Evolutionary conservation across 2,888 invertebrate species (phyloP).

Genomic region (Lathronympha strigana): DNA sequence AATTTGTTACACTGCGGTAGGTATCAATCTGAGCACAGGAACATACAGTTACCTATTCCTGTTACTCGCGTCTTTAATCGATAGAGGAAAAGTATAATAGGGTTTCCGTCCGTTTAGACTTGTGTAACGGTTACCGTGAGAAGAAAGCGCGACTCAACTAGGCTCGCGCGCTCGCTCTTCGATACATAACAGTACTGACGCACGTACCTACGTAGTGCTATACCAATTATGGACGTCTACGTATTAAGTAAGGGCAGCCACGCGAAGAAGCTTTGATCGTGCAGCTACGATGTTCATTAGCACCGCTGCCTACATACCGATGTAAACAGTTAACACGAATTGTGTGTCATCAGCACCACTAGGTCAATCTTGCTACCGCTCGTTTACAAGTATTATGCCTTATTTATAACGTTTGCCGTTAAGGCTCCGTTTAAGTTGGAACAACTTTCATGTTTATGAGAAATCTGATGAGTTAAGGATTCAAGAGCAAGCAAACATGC

Average conservation of each 20-base stretch:
- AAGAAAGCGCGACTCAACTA: slow-evolving; percentile 62
- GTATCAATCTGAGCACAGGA: background rate
- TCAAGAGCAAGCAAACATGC: background rate
- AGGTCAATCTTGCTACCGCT: slow-evolving; percentile 31
- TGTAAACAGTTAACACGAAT: slow-evolving; percentile 41
- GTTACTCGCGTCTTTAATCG: slow-evolving; percentile 33
- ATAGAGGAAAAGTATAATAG: slow-evolving; percentile 47
- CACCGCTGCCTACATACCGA: slow-evolving; percentile 39
- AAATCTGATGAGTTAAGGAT: slow-evolving; percentile 21
- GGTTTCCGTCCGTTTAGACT: slow-evolving; percentile 45
- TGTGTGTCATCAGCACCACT: slow-evolving; percentile 36
- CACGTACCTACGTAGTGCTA: slow-evolving; percentile 17
- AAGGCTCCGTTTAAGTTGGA: slow-evolving; percentile 19
- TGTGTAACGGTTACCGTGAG: slow-evolving; percentile 57
- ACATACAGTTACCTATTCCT: background rate
- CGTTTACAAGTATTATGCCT: slow-evolving; percentile 28
- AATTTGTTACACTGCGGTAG: no score
- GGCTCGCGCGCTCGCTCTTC: slow-evolving; percentile 22
- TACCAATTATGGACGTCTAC: slow-evolving; percentile 33
- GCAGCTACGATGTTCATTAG: slow-evolving; percentile 36
- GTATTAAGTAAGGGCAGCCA: slow-evolving; percentile 39
- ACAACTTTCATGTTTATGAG: slow-evolving; percentile 34
- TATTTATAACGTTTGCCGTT: slow-evolving; percentile 21
- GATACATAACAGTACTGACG: slow-evolving; percentile 32
- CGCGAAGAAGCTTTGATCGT: slow-evolving; percentile 53